These are phyloP conservation scores for Drosophila aff. DNA, from an alignment of 1,140 invertebrate species.

Conservation along the genomic window DNA sequence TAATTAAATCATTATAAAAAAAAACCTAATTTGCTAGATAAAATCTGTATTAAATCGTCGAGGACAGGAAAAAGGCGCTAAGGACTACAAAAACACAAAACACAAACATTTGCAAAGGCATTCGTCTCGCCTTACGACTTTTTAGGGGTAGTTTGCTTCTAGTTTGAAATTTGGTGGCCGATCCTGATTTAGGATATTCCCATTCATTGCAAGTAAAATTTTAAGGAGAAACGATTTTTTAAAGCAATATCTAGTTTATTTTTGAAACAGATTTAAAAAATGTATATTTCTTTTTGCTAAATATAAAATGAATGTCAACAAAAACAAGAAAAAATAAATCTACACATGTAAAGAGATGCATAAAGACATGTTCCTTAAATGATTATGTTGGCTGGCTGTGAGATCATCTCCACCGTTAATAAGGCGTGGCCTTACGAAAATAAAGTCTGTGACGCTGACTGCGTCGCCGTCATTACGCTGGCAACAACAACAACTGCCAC, in stretches of 20 bases:
- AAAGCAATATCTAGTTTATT: too few species aligned
- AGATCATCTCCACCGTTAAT: constrained; percentile 33
- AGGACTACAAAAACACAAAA: background rate
- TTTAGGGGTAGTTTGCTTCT: constrained; percentile 3
- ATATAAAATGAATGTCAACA: too few species aligned
- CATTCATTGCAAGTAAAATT: too few species aligned
- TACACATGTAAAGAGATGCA: too few species aligned
- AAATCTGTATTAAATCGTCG: too few species aligned
- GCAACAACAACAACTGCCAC: constrained; percentile 1
- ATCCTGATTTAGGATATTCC: background rate
- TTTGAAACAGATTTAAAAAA: too few species aligned
- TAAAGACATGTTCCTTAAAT: background rate
- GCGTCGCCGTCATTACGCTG: constrained; percentile 5
- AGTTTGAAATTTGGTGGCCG: background rate
- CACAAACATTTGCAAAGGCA: background rate
- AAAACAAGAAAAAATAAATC: too few species aligned
- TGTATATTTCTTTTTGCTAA: too few species aligned
- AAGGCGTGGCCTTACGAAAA: constrained; percentile 53
- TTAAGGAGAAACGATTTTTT: too few species aligned
- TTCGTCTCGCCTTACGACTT: background rate
- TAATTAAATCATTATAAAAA: background rate
- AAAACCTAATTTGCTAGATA: background rate
- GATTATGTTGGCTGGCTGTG: background rate
- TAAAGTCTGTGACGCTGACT: background rate
- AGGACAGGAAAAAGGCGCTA: background rate